These are phyloP conservation scores for Ophthalmolycus amberensis DNA, from an alignment of 2,113 vertebrate genomes.

Conservation along the genomic window DNA sequence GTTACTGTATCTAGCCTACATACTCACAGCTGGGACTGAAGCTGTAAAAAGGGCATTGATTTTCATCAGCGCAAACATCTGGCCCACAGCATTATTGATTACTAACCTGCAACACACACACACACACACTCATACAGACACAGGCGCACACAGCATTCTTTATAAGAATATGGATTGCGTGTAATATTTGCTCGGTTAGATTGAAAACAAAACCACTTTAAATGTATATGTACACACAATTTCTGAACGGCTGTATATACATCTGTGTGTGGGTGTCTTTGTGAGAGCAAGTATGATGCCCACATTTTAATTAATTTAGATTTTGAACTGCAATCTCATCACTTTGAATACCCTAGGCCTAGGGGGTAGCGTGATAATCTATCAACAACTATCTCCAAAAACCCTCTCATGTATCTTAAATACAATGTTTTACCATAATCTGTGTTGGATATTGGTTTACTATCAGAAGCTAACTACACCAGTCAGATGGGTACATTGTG, in stretches of 20 bases:
- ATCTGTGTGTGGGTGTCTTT: not conserved
- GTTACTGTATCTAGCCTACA: not conserved
- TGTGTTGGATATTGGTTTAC: not conserved
- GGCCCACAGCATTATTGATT: conserved; percentile 72
- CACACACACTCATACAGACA: not conserved
- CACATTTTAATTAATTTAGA: conserved; percentile 11
- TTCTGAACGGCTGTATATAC: conserved; percentile 1
- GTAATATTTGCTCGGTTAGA: conserved; percentile 26
- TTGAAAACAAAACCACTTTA: conserved; percentile 24
- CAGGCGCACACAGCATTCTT: conserved; percentile 44
- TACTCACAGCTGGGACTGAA: conserved; percentile 33
- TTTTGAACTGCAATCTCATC: not conserved
- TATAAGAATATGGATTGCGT: conserved; percentile 58
- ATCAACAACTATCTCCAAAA: not conserved
- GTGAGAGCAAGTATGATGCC: not conserved
- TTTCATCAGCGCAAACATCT: conserved; percentile 67
- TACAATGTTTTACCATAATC: not conserved
- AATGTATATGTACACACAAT: conserved; percentile 10
- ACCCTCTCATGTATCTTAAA: not conserved
- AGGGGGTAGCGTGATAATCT: not conserved
- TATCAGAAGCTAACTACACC: not conserved
- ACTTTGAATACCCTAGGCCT: not conserved
- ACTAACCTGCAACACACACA: conserved; percentile 12
- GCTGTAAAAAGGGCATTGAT: conserved; percentile 66
- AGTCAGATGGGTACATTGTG: not conserved